Base-by-base conservation (phyloP, 2,888 invertebrate genomes). In the Tetropium fuscum region DNA sequence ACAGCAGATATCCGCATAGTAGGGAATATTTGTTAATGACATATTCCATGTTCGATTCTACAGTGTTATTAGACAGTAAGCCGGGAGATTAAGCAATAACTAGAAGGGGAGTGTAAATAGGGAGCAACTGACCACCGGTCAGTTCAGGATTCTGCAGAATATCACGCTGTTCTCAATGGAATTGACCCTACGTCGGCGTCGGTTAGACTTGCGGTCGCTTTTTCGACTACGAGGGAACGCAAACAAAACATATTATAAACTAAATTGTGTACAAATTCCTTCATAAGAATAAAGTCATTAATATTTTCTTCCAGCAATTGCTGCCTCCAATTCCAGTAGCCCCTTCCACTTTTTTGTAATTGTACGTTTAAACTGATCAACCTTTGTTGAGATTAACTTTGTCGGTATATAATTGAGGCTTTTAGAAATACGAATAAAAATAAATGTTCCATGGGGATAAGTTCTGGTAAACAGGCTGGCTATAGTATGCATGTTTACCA, bases 61-160 rank as follows among this genome's bases (percentile, higher is more conserved):
- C 71, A 64, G 63, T 71, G 72, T 75, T 78, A 79, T 78, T 79
- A 78, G 76, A 68, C 72, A 72, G 77, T 76, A 78, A 78, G 78
- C 76, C 74, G 76, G 74, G 76, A 79, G 81, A 81, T 80, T 80
- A 80, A 79, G 80, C 79, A 78, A 78, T 80, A 79, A 79, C 77
- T 78, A 69, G 65, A 71, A 73, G 72, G 78, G 78, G 77, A 72
- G 63, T 74, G 72, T 76, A 77, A 74, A 73, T 74, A 68, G 75
- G 77, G 70, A 64, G 68, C 65, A 73, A 76, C 73, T 80, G 80
- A 78, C 80, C 80, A 73, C 69, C 74, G 80, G 78, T 78, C 81
- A 79, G 61, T 68, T 64, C 43, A 49, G 60, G 66, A 66, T 68
- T 64, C 67, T 71, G 71, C 64, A 68, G 69, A 73, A 70, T 73